Evolutionary conservation across 1,140 invertebrate genomes (phyloP), one percentile per base, ranked within the genome.

Genomic region (Rhizoglyphus robini): DNA sequence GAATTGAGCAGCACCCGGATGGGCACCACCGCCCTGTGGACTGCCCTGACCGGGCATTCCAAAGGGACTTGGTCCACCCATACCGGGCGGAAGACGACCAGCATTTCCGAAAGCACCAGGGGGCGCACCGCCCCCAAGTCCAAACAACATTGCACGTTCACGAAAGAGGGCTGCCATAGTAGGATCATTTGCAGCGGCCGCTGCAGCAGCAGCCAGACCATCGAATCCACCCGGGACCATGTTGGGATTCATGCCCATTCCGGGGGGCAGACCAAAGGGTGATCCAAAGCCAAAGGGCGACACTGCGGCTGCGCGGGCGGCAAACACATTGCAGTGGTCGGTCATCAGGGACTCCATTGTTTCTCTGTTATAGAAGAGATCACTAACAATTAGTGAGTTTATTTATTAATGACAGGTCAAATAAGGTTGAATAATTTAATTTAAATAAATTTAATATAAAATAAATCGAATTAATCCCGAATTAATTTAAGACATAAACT

Each of bases 301-400:
- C 18, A n/a, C n/a, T n/a, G n/a, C n/a, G n/a, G n/a, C n/a, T 15
- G 15, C 41, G 15, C 51, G 23, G 51, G 51, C 51, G 20, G 51
- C 20, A 32, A 11, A 54, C 15, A 20, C 8, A 54, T 54, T 54
- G 27, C 58, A 60, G 15, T 60, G 58, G 15, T 60, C 58, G 38
- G 58, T 60, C 30, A 60, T 60, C 27, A 32, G 13, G 15, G 58
- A 60, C 29, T 60, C 58, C 58, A 60, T 32, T 32, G 58, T 60
- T 46, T 60, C 58, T n/a, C 58, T 60, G 48, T 51, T 23, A 49
- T 41, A 11, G 36, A 41, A 41, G n/a, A n/a, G n/a, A n/a, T n/a
- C n/a, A n/a, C n/a, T n/a, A n/a, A n/a, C n/a, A n/a, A n/a, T n/a
- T n/a, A n/a, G n/a, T n/a, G n/a, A n/a, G n/a, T n/a, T n/a, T n/a